Evolutionary conservation across 1,140 invertebrate species (phyloP), one percentile per base, ranked within the genome.

Genomic region (Megathymus violae): DNA sequence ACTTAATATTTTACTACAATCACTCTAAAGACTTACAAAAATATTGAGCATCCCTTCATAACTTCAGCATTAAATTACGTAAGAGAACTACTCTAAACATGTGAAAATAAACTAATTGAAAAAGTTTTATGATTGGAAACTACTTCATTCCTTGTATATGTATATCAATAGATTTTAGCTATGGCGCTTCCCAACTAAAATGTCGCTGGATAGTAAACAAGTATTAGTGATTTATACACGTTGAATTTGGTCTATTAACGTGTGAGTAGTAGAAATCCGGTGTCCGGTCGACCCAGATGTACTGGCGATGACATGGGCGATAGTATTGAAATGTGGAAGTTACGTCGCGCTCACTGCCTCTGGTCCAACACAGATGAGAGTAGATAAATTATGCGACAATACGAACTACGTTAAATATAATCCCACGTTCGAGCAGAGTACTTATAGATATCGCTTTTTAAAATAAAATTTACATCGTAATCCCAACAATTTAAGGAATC

Each of bases 231-330:
- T 72, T 69, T 76, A 68, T 68, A 65, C 43, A 40, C 16, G 56
- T 74, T 75, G 38, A 50, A 63, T 77, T 80, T 65, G 70, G 75
- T 71, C 60, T 70, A 64, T 71, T 73, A 58, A 34, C 41, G 75
- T 72, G 82, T 79, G 74, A 78, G 82, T 44, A 73, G 71, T 79
- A 72, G 75, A 76, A 79, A 76, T 80, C 71, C 68, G 68, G 69
- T 85, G 82, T 84, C 82, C 82, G 85, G 82, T 79, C 81, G 85
- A 85, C 84, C 81, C 70, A 83, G 74, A 77, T 85, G 76, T 65
- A 60, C 59, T 46, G 60, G 48, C 69, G 85, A 85, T 81, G 76
- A 79, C 80, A 86, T 71, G 64, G 41, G 17, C 63, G 86, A 89
- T 89, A 87, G 71, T 69, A 80, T 85, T 82, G 67, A 86, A 73